Base-by-base conservation (phyloP, 1,140 invertebrate genomes). In the Tribolium castaneum region DNA sequence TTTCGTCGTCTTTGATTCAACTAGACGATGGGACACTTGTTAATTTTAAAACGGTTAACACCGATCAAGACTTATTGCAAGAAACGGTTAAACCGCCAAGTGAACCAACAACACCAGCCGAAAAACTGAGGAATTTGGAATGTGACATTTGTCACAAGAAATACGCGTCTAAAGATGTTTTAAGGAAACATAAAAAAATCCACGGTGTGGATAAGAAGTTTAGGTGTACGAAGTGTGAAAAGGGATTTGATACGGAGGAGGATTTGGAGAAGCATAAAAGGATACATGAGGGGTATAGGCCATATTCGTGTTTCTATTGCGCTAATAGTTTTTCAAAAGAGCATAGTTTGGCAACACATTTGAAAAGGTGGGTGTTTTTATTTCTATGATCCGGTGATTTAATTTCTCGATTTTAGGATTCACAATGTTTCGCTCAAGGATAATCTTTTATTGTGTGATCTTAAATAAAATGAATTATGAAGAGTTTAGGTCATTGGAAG, bases 261-360 rank as follows among this genome's bases (percentile, higher is more conserved):
- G 87, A 89, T n/a, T 79, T 96, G 16, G 92, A 92, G 76, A 88
- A 93, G 1, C 95, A 96, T 81, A 90, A 92, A 81, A 88, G 94
- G 39, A 92, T 91, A 14, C 94, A 96, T 83, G 94, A 91, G 0
- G 91, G 92, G 25, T 90, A 92, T 78, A 82, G 92, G 25, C 92
- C 92, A 0, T 92, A 90, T 82, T 83, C 86, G 12, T 92, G 91
- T 81, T 82, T 87, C 1, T 86, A 90, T 12, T 92, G 91, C 78
- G 86, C 86, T 0, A 90, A 90, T 75, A 85, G 80, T 74, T 86
- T 86, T 76, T 74, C 75, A 6, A 80, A 82, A 66, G 80, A 81
- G 62, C 66, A 77, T 4, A 82, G 77, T 78, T 72, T 86, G 6
- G 83, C 85, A 76, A 82, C 81, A 1, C 85, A 86, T 79, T 77